A percentile compares a stretch with the other conserved stretches of the same genome.
These are phyloP conservation scores for Metopia argyrocephala DNA, from an alignment of 2,888 invertebrate genomes.

Conservation along the genomic window DNA sequence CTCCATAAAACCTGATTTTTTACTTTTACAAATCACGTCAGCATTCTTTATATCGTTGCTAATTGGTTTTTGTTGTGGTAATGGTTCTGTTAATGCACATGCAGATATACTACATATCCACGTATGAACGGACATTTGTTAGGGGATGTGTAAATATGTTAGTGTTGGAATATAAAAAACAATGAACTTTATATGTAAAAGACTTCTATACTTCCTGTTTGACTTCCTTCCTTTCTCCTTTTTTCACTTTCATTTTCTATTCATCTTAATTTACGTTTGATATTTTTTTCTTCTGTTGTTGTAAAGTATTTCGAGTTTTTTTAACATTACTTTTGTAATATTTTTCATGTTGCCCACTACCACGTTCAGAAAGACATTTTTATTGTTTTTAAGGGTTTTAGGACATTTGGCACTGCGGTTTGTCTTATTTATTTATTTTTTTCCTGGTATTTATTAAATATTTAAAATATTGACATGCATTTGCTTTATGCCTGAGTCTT, in stretches of 20 bases:
- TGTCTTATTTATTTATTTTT: constrained; percentile 23
- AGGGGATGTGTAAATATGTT: constrained; percentile 20
- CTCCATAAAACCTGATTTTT: too few species aligned
- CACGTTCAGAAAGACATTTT: constrained; percentile 53
- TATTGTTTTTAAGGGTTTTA: constrained; percentile 33
- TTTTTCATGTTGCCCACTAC: constrained; percentile 21
- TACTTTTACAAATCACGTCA: too few species aligned
- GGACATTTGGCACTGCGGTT: constrained; percentile 55
- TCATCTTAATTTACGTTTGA: neutral
- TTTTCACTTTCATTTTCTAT: constrained; percentile 4
- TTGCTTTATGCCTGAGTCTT: constrained; percentile 3
- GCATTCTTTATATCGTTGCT: too few species aligned
- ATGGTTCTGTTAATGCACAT: too few species aligned
- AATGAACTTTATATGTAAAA: constrained; percentile 58
- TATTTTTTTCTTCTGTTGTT: neutral
- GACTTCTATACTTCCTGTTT: constrained; percentile 11
- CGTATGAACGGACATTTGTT: too few species aligned
- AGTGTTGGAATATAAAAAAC: constrained; percentile 62
- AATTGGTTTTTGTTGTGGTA: too few species aligned
- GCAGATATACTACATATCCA: too few species aligned
- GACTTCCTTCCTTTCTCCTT: constrained; percentile 1
- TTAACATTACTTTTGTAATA: constrained; percentile 23
- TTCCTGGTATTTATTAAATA: constrained; percentile 52
- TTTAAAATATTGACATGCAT: constrained; percentile 58
- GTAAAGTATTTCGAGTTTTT: constrained; percentile 13